Percentiles rank a stretch among this genome's conserved stretches.
Evolutionary conservation across 2,888 invertebrate species (phyloP).

Genomic region (Lithophane leautieri): DNA sequence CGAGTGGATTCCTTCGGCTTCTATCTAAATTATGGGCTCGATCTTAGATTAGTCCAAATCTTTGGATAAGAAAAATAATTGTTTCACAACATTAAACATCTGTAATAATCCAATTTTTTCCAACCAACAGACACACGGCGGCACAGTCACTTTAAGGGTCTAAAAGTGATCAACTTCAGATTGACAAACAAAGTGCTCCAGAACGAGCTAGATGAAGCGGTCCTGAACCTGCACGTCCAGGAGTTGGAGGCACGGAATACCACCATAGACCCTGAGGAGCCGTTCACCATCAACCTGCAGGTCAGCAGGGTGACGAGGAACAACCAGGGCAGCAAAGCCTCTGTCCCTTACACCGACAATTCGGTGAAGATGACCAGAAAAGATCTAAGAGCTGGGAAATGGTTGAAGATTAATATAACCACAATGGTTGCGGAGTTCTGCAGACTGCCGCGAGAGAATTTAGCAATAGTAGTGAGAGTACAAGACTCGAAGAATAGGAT

Average conservation of each 20-base stretch:
- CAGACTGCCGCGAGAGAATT: conserved; percentile 93
- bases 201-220: conserved; percentile 92
- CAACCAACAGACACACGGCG: conserved; percentile 91
- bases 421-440: conserved; percentile 95
- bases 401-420: conserved; percentile 94
- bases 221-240: conserved; percentile 93
- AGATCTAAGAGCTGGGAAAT: conserved; percentile 90
- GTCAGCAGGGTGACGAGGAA: conserved; percentile 85
- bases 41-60: conserved; percentile 24
- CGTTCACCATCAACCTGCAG: conserved; percentile 82
- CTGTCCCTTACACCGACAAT: conserved; percentile 82
- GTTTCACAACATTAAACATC: not conserved
- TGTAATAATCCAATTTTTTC: conserved; percentile 8
- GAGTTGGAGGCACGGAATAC: conserved; percentile 82
- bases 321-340: conserved; percentile 83
- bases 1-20: conserved; percentile 13
- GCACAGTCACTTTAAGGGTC: conserved; percentile 92
- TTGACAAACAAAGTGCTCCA: conserved; percentile 93
- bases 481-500: conserved; percentile 91
- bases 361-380: conserved; percentile 87
- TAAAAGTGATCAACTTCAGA: conserved; percentile 93
- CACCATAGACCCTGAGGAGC: conserved; percentile 80
- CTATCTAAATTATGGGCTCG: conserved; percentile 53
- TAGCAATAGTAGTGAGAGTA: conserved; percentile 94
- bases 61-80: not conserved